phyloP scores from a whole-genome alignment of 2,888 invertebrate genomes.

The Meiosimyza decipiens region DNA sequence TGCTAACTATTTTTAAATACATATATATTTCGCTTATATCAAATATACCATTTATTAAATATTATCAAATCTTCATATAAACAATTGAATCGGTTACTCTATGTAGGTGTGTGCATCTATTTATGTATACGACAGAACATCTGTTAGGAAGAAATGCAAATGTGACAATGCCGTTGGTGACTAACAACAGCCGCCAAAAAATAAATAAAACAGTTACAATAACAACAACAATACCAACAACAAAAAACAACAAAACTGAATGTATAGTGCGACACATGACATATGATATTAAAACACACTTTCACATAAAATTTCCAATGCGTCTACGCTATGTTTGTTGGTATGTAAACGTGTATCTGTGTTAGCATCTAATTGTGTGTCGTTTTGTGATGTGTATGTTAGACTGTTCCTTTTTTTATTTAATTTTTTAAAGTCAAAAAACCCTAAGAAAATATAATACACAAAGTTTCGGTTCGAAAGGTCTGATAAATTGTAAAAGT shows the following conservation, averaged over 20 bases:
- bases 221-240: conserved; percentile 32
- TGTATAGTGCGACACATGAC: conserved; percentile 57
- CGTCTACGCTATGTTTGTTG: conserved; percentile 9
- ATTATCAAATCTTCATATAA: no score
- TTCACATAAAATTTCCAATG: conserved; percentile 33
- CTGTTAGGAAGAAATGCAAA: conserved; percentile 50
- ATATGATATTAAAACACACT: conserved; percentile 59
- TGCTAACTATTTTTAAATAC: no score
- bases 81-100: conserved; percentile 46
- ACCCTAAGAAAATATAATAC: no score
- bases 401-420: no score
- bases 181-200: conserved; percentile 36
- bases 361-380: no score
- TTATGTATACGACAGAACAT: neutral
- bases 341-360: neutral
- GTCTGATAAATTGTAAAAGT: no score
- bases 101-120: conserved; percentile 44
- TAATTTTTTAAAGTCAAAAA: no score
- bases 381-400: neutral
- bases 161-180: conserved; percentile 60
- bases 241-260: neutral
- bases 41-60: no score
- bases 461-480: no score
- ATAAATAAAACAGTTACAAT: conserved; percentile 56
- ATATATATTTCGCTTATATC: no score